Percentiles rank a stretch among this genome's conserved stretches.
These are phyloP conservation scores for Myxocyprinus asiaticus DNA, from an alignment of 2,113 vertebrate genomes.

Conservation along the genomic window DNA sequence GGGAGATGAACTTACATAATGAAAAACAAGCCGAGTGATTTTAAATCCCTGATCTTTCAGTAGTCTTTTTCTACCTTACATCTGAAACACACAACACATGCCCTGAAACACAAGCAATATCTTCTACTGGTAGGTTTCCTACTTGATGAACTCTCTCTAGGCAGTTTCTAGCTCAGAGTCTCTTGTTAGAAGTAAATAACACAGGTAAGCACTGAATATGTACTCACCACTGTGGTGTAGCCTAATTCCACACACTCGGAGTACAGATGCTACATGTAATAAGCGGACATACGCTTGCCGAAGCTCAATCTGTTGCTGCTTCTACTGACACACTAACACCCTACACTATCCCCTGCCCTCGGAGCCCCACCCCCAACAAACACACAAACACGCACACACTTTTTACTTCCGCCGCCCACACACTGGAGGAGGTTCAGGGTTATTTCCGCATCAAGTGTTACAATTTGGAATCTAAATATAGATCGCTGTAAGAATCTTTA, in stretches of 20 bases:
- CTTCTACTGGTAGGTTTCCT: background rate
- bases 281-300: slow-evolving; percentile 24
- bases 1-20: background rate
- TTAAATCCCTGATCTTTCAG: background rate
- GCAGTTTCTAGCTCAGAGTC: background rate
- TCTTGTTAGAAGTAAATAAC: background rate
- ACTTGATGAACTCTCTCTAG: background rate
- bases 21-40: background rate
- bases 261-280: slow-evolving; percentile 23
- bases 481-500: slow-evolving; percentile 12
- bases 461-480: slow-evolving; percentile 41
- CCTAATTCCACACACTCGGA: slow-evolving; percentile 27
- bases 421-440: background rate
- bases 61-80: too few species aligned
- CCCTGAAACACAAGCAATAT: background rate
- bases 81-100: background rate
- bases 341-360: slow-evolving; percentile 11
- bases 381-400: background rate
- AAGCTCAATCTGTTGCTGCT: slow-evolving; percentile 28
- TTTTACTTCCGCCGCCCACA: background rate
- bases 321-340: slow-evolving; percentile 38
- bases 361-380: slow-evolving; percentile 30
- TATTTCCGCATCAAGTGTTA: slow-evolving; percentile 46
- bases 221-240: slow-evolving; percentile 50
- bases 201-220: background rate